Conservation (phyloP, 2,113 vertebrate species). For the Ciconia maguari region DNA sequence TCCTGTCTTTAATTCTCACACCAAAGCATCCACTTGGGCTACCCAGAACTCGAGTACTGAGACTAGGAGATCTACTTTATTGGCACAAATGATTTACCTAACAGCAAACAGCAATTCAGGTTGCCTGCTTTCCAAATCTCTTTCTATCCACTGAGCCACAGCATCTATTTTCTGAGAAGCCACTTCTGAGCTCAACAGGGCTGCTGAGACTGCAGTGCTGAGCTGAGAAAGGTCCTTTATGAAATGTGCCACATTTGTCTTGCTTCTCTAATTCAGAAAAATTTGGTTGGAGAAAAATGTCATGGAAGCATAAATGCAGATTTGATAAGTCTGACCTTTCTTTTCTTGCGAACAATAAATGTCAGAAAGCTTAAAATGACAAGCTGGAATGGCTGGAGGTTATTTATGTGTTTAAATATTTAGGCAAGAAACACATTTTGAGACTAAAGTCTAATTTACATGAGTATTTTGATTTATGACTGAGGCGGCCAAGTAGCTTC, state of each 20-base stretch:
- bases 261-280: constrained; percentile 67
- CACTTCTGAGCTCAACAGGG: not conserved
- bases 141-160: not conserved
- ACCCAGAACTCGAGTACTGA: not conserved
- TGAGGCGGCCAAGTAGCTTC: not conserved
- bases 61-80: not conserved
- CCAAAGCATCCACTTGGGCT: not conserved
- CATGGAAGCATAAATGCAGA: constrained; percentile 75
- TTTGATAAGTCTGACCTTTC: constrained; percentile 79
- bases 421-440: constrained; percentile 71
- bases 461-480: constrained; percentile 53
- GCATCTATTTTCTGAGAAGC: not conserved
- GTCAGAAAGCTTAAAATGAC: constrained; percentile 77
- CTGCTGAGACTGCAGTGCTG: not conserved
- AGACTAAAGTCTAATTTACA: constrained; percentile 61
- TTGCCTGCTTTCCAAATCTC: not conserved
- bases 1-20: not conserved
- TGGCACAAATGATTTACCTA: not conserved
- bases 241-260: constrained; percentile 61
- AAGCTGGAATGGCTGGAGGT: constrained; percentile 60
- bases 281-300: constrained; percentile 76
- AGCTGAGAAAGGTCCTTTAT: constrained; percentile 47
- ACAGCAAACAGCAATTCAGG: not conserved
- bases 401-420: constrained; percentile 80
- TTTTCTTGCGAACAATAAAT: constrained; percentile 79